Percentiles rank a stretch among this genome's conserved stretches.
Evolutionary conservation across 2,888 invertebrate species (phyloP).

Genomic region (Tachina fera): DNA sequence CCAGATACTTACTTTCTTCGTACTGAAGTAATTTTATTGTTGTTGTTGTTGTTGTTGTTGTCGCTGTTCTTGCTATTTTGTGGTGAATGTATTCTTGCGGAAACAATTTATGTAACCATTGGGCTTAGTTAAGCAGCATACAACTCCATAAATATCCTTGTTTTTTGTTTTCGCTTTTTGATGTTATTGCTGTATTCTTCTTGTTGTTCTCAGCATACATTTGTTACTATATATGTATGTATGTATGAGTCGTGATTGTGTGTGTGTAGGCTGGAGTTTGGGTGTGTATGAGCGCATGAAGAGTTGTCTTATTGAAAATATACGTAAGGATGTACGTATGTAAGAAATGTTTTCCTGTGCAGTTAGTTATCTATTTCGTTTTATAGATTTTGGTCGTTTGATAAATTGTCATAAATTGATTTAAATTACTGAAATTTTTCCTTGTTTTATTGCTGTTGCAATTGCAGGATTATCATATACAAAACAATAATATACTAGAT

Average conservation of each 20-base stretch:
- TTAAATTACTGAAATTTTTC: conserved; percentile 50
- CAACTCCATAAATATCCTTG: conserved; percentile 65
- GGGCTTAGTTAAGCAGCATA: conserved; percentile 58
- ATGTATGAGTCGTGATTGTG: neutral
- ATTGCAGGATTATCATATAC: conserved; percentile 33
- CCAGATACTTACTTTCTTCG: conserved; percentile 23
- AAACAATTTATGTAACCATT: conserved; percentile 69
- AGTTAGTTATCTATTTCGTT: conserved; percentile 50
- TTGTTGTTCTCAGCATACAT: conserved; percentile 24
- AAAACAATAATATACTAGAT: neutral
- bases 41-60: conserved; percentile 20
- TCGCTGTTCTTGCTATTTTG: conserved; percentile 10
- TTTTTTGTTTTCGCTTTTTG: conserved; percentile 46
- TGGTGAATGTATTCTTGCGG: conserved; percentile 66
- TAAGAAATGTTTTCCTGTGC: conserved; percentile 15
- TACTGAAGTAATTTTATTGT: neutral
- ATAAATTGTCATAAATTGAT: conserved; percentile 67
- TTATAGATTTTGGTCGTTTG: conserved; percentile 56
- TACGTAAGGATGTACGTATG: too few species aligned
- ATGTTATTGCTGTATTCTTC: conserved; percentile 38
- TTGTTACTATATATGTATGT: neutral
- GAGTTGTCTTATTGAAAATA: conserved; percentile 21
- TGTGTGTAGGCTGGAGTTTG: neutral
- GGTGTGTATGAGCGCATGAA: neutral
- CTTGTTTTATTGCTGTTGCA: conserved; percentile 37